Conservation (phyloP, 2,113 vertebrate genomes). For the crab-eating macaque (Macaca fascicularis) region T2T-MFA8v1.1 NC_088390.1:75031001-75031500, state of each 20-base stretch:
- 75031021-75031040: neutral
- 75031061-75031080: neutral
- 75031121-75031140: neutral
- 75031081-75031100: neutral
- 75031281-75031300: no score
- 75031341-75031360: neutral
- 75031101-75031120: neutral
- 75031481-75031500: neutral
- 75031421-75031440: fast-evolving
- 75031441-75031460: neutral
- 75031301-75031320: neutral
- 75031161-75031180: neutral
- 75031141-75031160: neutral
- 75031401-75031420: no score
- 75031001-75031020: neutral
- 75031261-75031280: neutral
- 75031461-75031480: neutral
- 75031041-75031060: neutral
- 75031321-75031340: no score
- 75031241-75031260: neutral
- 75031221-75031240: fast-evolving
- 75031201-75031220: neutral
- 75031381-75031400: neutral
- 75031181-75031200: neutral
- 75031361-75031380: neutral